Conservation (phyloP, 1,140 invertebrate genomes). For the Teleopsis dalmanni region DNA sequence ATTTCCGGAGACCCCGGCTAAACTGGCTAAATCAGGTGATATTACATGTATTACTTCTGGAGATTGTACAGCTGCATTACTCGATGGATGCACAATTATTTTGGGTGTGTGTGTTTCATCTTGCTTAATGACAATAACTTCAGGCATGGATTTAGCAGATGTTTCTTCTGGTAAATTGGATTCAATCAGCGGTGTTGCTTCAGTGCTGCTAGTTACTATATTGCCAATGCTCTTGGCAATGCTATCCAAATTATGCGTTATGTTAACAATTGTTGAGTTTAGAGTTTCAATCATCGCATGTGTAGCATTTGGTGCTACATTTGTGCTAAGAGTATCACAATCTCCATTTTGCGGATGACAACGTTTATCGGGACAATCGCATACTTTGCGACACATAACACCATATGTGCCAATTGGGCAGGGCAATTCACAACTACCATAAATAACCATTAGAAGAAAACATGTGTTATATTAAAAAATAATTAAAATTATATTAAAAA, state of each 20-base stretch:
- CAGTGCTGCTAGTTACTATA: constrained; percentile 15
- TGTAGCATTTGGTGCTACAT: constrained; percentile 22
- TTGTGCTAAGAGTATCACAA: constrained; percentile 13
- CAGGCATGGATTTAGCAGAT: constrained; percentile 21
- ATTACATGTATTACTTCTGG: constrained; percentile 41
- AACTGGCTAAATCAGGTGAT: constrained; percentile 13
- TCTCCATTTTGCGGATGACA: constrained; percentile 37
- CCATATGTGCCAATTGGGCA: constrained; percentile 39
- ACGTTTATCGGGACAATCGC: constrained; percentile 30
- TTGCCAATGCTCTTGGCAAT: constrained; percentile 45
- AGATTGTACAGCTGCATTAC: constrained; percentile 20
- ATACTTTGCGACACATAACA: constrained; percentile 35
- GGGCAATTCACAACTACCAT: constrained; percentile 37
- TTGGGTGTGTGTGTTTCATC: constrained; percentile 28
- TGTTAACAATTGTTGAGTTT: constrained; percentile 40
- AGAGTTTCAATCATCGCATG: constrained; percentile 36
- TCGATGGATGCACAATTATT: constrained; percentile 38
- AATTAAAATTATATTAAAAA: no score
- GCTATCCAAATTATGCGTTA: constrained; percentile 45
- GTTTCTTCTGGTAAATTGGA: constrained; percentile 4
- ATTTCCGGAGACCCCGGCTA: constrained; percentile 21
- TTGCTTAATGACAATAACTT: constrained; percentile 39
- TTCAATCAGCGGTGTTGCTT: constrained; percentile 8
- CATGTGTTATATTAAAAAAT: neutral
- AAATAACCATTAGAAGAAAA: neutral